Conservation (phyloP, 2,797 vertebrate genomes). For the Sphaeramia orbicularis region DNA sequence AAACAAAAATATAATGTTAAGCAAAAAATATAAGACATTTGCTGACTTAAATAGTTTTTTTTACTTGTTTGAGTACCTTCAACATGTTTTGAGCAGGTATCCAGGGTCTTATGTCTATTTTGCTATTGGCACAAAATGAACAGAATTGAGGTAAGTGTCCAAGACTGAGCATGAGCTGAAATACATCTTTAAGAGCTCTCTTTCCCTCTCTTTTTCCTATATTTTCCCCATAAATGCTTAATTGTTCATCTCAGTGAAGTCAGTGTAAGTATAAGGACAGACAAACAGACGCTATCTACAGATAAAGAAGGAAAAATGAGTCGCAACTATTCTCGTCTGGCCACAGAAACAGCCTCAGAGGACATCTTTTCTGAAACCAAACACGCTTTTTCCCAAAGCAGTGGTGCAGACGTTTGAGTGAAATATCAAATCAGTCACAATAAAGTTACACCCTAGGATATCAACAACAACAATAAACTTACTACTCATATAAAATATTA, state of each 20-base stretch:
- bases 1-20: constrained; percentile 54
- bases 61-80: constrained; percentile 36
- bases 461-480: constrained; percentile 71
- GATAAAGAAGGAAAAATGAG: constrained; percentile 43
- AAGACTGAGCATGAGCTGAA: constrained; percentile 67
- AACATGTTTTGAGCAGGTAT: constrained; percentile 41
- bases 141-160: constrained; percentile 78
- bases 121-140: constrained; percentile 76
- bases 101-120: constrained; percentile 51
- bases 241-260: constrained; percentile 69
- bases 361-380: constrained; percentile 53
- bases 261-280: constrained; percentile 55
- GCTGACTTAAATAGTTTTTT: constrained; percentile 34
- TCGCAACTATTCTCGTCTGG: constrained; percentile 63
- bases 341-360: constrained; percentile 50
- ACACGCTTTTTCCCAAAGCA: constrained; percentile 70
- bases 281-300: constrained; percentile 65
- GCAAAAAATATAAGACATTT: constrained; percentile 21
- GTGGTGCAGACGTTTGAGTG: constrained; percentile 77
- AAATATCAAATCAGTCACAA: constrained; percentile 76
- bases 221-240: constrained; percentile 69
- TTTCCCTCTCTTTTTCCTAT: constrained; percentile 82
- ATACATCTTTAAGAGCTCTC: constrained; percentile 70
- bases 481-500: constrained; percentile 82
- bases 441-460: constrained; percentile 76